Base-by-base conservation (phyloP, 2,113 vertebrate species). In the Rallus limicola region DNA sequence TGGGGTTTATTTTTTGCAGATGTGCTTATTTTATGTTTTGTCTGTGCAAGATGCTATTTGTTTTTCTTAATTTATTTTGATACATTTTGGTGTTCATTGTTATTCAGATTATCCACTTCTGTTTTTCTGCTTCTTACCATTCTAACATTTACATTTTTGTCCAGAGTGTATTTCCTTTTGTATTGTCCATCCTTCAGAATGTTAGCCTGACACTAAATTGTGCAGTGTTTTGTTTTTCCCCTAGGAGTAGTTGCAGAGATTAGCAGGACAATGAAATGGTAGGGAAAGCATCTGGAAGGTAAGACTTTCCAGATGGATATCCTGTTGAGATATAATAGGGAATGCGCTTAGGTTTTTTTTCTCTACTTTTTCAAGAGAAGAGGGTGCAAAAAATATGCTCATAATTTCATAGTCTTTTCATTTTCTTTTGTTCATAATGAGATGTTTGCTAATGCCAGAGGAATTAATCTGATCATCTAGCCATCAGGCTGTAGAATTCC, bases 231-330 rank as follows among this genome's bases (percentile, higher is more conserved):
- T 91, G 59, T 91, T 94, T 95, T 19, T 1, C 59, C 63, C 82
- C 59, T 88, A 80, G 86, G 83, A 92, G 74, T 79, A 44, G 56
- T 96, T 74, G 50, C 62, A 75, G 83, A 78, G 59, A 69, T 90
- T 88, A 92, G 79, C 65, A 64, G 82, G 72, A 85, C 93, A 97
- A 82, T 85, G 72, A 76, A 86, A 88, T 91, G 88, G 90, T 60
- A 36, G 10, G 46, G 67, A 83, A 94, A 83, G 88, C 94, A 88
- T 96, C 94, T 97, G 94, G 97, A 95, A 95, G 55, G 34, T 94
- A 84, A 83, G 65, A 63, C 38, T 80, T 97, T 76, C 95, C 96
- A 95, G 93, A 93, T 96, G 96, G 95, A 82, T 95, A 44, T 87
- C 68, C 77, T 91, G 67, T 95, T 71, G 87, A 86, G 83, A 78